Evolutionary conservation across 2,888 invertebrate genomes (phyloP).

Genomic region (Drosophila testacea): DNA sequence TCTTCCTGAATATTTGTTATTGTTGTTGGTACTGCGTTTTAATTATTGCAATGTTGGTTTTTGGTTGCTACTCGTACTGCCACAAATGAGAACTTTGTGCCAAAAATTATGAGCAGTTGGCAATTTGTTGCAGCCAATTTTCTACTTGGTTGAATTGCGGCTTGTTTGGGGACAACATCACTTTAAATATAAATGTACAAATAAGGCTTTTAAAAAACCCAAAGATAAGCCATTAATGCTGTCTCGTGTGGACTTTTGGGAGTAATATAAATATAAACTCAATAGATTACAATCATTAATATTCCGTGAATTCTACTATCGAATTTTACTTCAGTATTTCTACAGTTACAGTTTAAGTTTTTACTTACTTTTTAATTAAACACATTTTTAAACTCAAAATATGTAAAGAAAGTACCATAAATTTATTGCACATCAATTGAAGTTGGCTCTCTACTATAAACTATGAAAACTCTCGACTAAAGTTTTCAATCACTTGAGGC

Average conservation of each 20-base stretch:
- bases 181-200: conserved; percentile 21
- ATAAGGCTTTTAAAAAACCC: conserved; percentile 21
- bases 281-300: too few relatives aligned
- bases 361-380: background rate
- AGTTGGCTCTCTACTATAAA: conserved; percentile 29
- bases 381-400: background rate
- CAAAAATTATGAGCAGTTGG: conserved; percentile 39
- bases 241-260: background rate
- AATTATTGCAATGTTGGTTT: conserved; percentile 66
- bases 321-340: too few relatives aligned
- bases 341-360: too few relatives aligned
- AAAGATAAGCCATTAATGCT: conserved; percentile 25
- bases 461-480: conserved; percentile 45
- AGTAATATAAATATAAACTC: too few relatives aligned
- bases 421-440: conserved; percentile 16
- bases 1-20: conserved; percentile 4
- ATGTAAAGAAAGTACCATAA: background rate
- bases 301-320: too few relatives aligned
- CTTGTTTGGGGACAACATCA: conserved; percentile 12
- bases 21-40: conserved; percentile 44
- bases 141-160: conserved; percentile 28
- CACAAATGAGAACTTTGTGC: conserved; percentile 61
- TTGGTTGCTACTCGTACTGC: conserved; percentile 24
- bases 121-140: conserved; percentile 59
- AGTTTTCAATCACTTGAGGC: conserved; percentile 57